Conservation (phyloP, 2,113 vertebrate species). For the Thalassarche chlororhynchos region DNA sequence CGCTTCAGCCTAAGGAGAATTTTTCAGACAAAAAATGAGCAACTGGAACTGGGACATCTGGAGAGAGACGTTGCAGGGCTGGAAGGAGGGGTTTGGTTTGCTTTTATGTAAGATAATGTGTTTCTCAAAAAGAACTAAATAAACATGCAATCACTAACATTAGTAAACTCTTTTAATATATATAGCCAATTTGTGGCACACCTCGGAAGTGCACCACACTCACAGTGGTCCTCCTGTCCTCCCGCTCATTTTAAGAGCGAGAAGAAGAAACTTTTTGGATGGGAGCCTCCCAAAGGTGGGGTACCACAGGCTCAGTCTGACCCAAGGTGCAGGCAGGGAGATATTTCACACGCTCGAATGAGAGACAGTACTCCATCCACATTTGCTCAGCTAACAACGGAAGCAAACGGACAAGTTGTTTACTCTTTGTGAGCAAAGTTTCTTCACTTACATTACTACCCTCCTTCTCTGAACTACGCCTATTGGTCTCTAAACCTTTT, state of each 20-base stretch:
- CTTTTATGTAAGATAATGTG: fast-evolving
- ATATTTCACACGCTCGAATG: fast-evolving
- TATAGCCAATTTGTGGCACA: neutral
- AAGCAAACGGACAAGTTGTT: neutral
- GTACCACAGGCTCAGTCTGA: neutral
- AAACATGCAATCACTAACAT: neutral
- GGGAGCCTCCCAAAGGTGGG: neutral
- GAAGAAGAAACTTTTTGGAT: neutral
- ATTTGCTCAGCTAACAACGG: neutral
- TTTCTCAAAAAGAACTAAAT: neutral
- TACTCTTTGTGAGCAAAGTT: neutral
- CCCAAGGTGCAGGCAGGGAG: neutral
- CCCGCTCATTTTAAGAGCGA: neutral
- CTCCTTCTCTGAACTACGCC: neutral
- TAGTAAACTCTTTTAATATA: neutral
- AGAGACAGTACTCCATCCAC: neutral
- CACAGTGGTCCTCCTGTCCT: neutral
- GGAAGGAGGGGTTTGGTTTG: neutral
- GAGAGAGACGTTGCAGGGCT: neutral
- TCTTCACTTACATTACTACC: neutral
- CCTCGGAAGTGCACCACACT: neutral
- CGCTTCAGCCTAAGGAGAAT: neutral
- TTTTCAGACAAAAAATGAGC: neutral
- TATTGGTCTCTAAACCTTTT: neutral
- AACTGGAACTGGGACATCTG: neutral